These are phyloP conservation scores for Plutomurus gul DNA, from an alignment of 1,140 invertebrate genomes.

Conservation along the genomic window DNA sequence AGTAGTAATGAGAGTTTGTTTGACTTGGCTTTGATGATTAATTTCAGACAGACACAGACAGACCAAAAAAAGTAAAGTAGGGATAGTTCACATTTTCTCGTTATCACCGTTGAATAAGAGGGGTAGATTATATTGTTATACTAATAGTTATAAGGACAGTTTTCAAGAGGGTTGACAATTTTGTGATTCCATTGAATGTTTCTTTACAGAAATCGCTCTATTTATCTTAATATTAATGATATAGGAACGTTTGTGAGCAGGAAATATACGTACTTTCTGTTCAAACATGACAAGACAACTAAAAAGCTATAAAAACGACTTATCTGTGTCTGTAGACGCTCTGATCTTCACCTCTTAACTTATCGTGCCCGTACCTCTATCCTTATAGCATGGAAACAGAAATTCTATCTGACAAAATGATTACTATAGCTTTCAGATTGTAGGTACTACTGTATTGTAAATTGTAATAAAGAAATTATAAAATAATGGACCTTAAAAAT, in stretches of 20 bases:
- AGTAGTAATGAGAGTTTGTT: not conserved
- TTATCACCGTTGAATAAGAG: not conserved
- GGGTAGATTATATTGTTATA: not conserved
- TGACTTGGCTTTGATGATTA: not conserved
- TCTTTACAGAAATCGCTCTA: no score
- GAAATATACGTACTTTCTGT: not conserved
- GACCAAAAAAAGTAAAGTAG: no score
- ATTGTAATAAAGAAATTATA: conserved; percentile 21
- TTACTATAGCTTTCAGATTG: not conserved
- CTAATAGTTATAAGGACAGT: not conserved
- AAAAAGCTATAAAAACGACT: not conserved
- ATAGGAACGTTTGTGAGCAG: not conserved
- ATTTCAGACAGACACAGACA: not conserved
- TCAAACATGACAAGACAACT: not conserved
- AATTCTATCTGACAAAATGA: not conserved
- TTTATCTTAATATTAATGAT: no score
- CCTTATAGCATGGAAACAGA: not conserved
- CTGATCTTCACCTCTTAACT: not conserved
- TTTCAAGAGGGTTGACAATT: not conserved
- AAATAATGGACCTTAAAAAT: conserved; percentile 25
- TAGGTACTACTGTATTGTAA: not conserved
- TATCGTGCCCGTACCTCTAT: conserved; percentile 12
- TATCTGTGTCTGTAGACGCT: not conserved
- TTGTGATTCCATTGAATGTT: not conserved
- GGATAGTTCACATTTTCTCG: no score